Percentiles rank a stretch among this genome's conserved stretches.
Conservation (phyloP, 2,113 vertebrate genomes). For the Todiramphus saurophagus region DNA sequence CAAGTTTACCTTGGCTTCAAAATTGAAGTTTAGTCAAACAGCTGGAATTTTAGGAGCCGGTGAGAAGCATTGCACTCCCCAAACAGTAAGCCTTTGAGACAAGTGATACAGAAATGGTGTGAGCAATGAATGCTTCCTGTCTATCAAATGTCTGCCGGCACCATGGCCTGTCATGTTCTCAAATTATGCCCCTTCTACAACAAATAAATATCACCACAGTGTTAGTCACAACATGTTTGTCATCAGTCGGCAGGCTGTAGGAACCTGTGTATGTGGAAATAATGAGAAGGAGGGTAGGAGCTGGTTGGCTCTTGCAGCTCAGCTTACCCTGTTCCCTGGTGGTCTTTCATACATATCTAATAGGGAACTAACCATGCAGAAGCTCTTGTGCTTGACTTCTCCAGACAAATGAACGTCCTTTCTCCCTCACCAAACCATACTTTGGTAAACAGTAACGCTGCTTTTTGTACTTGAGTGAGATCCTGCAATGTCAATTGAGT, state of each 20-base stretch:
- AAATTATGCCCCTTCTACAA: not conserved
- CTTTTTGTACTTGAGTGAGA: not conserved
- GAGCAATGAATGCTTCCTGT: not conserved
- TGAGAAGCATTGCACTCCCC: not conserved
- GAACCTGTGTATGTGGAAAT: not conserved
- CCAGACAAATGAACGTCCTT: not conserved
- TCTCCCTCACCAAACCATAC: not conserved
- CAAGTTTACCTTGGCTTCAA: not conserved
- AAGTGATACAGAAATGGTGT: not conserved
- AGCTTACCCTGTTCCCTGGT: not conserved
- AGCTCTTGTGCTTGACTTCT: not conserved
- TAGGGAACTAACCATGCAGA: not conserved
- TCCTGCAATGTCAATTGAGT: not conserved
- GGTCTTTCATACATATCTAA: not conserved
- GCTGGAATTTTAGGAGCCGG: not conserved
- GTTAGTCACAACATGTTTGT: not conserved
- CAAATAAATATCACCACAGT: not conserved
- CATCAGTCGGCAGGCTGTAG: not conserved
- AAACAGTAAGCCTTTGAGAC: not conserved
- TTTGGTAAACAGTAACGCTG: not conserved
- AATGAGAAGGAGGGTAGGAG: not conserved
- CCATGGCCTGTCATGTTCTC: not conserved
- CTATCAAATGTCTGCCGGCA: not conserved
- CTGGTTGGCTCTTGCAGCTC: not conserved
- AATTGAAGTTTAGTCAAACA: not conserved